Base-by-base conservation (phyloP, 2,888 invertebrate genomes). In the Phorcus lineatus region DNA sequence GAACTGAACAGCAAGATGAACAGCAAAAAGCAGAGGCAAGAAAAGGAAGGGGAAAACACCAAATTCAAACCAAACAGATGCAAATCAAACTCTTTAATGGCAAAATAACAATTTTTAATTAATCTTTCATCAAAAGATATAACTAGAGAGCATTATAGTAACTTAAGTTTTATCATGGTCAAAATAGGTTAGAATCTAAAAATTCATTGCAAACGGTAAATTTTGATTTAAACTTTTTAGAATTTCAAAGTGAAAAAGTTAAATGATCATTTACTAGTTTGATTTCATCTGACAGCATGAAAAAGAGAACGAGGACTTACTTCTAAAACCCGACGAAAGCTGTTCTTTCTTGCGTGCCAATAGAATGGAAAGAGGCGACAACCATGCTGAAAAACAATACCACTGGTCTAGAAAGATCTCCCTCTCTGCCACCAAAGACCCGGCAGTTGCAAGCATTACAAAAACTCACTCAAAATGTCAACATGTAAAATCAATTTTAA, bases 281-380 rank as follows among this genome's bases (percentile, higher is more conserved):
- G 47, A 47, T 47, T 13, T 47, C 13, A 47, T 47, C 47, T 11
- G 13, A 47, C 1, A 11, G 47, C 47, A 47, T 47, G 47, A 47
- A 31, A 13, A 17, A 67, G 24, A 67, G 54, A 77, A 16, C 31
- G 74, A 66, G n/a, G 55, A 90, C 90, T 90, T 90, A 90, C 90
- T 89, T 90, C 89, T 66, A 88, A 80, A 36, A 89, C 82, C 77
- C 88, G 86, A 78, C 86, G 86, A 22, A 89, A 84, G 81, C 86
- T 85, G 83, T 86, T 88, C 84, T 88, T 85, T 83, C 87, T 85
- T 66, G 83, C 78, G 79, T 87, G 87, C 89, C 90, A 90, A 83
- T 84, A 88, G 40, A 85, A 74, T 74, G 87, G 85, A 75, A 86
- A 85, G 80, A 86, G 86, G 28, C 87, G 85, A 86, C 89, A 88